Percentiles rank a stretch among this genome's conserved stretches.
phyloP scores from a whole-genome alignment of 92 coral and sea anemone species.

The Meandrina meandrites region DNA sequence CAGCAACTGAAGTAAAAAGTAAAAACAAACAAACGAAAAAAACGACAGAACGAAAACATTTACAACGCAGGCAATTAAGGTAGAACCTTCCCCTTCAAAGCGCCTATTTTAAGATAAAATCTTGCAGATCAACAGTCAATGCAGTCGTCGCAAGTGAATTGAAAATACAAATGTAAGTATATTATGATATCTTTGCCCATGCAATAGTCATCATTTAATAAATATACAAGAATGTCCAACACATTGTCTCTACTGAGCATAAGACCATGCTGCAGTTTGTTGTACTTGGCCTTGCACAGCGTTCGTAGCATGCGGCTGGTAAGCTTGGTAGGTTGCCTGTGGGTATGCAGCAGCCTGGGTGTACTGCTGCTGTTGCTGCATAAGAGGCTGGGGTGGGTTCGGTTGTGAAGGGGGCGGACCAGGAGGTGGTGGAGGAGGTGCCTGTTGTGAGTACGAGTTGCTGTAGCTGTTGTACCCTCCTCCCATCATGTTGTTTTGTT shows the following conservation, averaged over 20 bases:
- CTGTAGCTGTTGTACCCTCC: constrained; percentile 56
- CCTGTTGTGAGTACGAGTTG: constrained; percentile 46
- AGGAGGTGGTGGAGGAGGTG: constrained; percentile 73
- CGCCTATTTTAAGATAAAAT: not conserved
- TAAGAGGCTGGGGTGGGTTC: constrained; percentile 64
- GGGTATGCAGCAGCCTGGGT: constrained; percentile 39
- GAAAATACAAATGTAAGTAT: not conserved
- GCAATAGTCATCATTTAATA: constrained; percentile 9
- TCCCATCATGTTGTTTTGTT: constrained; percentile 47
- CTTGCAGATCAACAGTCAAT: not conserved
- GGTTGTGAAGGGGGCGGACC: constrained; percentile 83
- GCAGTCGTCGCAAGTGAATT: not conserved
- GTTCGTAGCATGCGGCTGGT: constrained; percentile 26
- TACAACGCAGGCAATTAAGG: not conserved
- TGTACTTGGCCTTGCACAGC: constrained; percentile 47
- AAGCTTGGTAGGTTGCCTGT: constrained; percentile 51
- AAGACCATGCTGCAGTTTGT: constrained; percentile 47
- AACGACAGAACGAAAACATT: not conserved
- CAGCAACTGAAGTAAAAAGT: not conserved
- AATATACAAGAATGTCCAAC: constrained; percentile 4
- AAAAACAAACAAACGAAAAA: no score
- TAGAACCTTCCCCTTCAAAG: not conserved
- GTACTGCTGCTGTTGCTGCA: constrained; percentile 53
- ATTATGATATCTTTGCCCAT: not conserved
- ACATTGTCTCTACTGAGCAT: constrained; percentile 2